Conservation (phyloP, 1,140 invertebrate genomes). For the Pomacea maculata region DNA sequence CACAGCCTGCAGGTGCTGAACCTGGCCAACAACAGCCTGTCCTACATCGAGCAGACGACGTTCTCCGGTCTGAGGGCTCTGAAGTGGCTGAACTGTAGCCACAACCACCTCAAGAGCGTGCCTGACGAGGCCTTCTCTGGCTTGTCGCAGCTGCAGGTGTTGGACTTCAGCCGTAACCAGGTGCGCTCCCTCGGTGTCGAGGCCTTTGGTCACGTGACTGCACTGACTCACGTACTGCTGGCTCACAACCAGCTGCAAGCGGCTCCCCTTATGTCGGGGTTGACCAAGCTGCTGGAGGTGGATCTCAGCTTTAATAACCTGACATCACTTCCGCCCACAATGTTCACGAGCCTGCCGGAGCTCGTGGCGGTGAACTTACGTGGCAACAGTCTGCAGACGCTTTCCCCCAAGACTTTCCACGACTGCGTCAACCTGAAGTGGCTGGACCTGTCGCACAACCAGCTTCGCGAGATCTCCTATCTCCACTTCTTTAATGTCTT, state of each 20-base stretch:
- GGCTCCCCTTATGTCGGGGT: conserved; percentile 16
- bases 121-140: conserved; percentile 20
- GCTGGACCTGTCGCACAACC: conserved; percentile 25
- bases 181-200: conserved; percentile 14
- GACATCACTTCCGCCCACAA: conserved; percentile 9
- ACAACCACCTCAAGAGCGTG: conserved; percentile 29
- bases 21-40: conserved; percentile 28
- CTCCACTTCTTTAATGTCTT: conserved; percentile 12
- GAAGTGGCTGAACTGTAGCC: conserved; percentile 25
- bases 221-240: conserved; percentile 18
- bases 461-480: conserved; percentile 1
- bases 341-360: conserved; percentile 16
- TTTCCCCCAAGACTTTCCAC: conserved; percentile 23
- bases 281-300: conserved; percentile 11
- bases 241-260: conserved; percentile 23
- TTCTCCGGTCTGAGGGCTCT: conserved; percentile 14
- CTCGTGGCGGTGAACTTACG: not conserved
- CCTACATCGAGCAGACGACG: conserved; percentile 17
- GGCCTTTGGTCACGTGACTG: conserved; percentile 20
- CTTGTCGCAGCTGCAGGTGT: conserved; percentile 8
- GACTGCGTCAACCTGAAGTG: conserved; percentile 7
- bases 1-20: conserved; percentile 18
- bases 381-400: conserved; percentile 11
- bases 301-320: conserved; percentile 30
- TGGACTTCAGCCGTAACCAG: conserved; percentile 28